Conservation (phyloP, 1,140 invertebrate species). For the Wiebesia pumilae region DNA sequence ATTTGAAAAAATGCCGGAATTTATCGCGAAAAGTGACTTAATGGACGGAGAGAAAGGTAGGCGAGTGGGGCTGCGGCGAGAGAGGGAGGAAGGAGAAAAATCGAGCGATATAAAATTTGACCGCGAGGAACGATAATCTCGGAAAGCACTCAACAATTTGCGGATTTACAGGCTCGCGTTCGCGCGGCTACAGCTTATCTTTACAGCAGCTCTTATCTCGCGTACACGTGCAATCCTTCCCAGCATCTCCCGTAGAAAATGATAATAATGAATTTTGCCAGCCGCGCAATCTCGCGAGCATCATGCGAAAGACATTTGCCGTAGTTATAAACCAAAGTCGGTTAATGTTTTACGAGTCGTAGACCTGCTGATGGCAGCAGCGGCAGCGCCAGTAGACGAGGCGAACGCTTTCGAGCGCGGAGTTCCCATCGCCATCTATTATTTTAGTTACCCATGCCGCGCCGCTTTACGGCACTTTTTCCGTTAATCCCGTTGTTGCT, state of each 20-base stretch:
- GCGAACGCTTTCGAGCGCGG: neutral
- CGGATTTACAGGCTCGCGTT: slow-evolving; percentile 47
- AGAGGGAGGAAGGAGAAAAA: slow-evolving; percentile 6
- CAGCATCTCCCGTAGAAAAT: slow-evolving; percentile 42
- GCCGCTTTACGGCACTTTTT: neutral
- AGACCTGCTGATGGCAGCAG: slow-evolving; percentile 24
- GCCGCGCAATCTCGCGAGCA: slow-evolving; percentile 40
- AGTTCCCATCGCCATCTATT: slow-evolving; percentile 50
- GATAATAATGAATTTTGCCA: slow-evolving; percentile 50
- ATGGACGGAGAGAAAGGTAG: neutral
- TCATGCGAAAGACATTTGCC: slow-evolving; percentile 44
- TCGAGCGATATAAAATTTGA: slow-evolving; percentile 42
- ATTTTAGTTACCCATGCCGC: slow-evolving; percentile 1
- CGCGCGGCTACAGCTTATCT: slow-evolving; percentile 41
- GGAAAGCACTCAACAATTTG: slow-evolving; percentile 54
- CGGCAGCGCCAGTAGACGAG: neutral
- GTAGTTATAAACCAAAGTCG: slow-evolving; percentile 48
- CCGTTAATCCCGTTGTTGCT: neutral
- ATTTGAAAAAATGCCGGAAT: slow-evolving; percentile 24
- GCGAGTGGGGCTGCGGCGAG: neutral
- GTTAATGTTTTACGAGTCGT: slow-evolving; percentile 48
- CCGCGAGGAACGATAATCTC: slow-evolving; percentile 49
- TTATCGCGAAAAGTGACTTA: slow-evolving; percentile 41
- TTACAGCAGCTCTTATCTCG: slow-evolving; percentile 49
- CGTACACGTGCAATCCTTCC: slow-evolving; percentile 41